These are phyloP conservation scores for Apamea anceps DNA, from an alignment of 2,888 invertebrate species.

Conservation along the genomic window DNA sequence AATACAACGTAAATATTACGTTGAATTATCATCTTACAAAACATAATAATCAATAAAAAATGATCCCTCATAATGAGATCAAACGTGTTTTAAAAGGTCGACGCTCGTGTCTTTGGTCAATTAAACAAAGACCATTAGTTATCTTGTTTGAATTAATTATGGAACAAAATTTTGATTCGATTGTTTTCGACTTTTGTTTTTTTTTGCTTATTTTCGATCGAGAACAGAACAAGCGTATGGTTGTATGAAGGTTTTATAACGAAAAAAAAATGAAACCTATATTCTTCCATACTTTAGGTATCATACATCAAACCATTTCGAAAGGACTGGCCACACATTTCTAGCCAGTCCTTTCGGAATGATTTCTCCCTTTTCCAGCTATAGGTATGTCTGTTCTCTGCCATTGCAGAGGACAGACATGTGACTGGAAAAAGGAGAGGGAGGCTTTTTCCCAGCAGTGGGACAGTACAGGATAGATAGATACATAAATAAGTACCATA, in stretches of 20 bases:
- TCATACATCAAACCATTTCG: not conserved
- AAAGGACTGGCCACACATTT: not conserved
- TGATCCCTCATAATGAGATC: conserved; percentile 27
- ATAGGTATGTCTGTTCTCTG: too few species aligned
- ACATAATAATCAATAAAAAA: conserved; percentile 38
- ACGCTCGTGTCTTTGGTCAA: conserved; percentile 48
- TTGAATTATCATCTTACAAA: conserved; percentile 4
- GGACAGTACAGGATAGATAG: too few species aligned
- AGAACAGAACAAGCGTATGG: not conserved
- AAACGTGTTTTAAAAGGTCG: conserved; percentile 50
- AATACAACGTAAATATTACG: conserved; percentile 7
- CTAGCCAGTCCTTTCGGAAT: too few species aligned
- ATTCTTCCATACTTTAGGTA: not conserved
- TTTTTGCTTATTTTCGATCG: not conserved
- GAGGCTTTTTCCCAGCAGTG: not conserved
- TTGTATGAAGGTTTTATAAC: not conserved
- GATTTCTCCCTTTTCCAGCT: too few species aligned
- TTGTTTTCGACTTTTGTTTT: conserved; percentile 15
- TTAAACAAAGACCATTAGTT: conserved; percentile 56
- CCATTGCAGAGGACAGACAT: too few species aligned
- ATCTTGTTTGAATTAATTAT: conserved; percentile 45
- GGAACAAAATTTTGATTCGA: conserved; percentile 2
- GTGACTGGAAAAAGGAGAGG: not conserved
- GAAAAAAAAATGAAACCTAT: not conserved
- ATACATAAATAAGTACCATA: not conserved